Conservation (phyloP, 2,113 vertebrate species). For the Python bivittatus region DNA sequence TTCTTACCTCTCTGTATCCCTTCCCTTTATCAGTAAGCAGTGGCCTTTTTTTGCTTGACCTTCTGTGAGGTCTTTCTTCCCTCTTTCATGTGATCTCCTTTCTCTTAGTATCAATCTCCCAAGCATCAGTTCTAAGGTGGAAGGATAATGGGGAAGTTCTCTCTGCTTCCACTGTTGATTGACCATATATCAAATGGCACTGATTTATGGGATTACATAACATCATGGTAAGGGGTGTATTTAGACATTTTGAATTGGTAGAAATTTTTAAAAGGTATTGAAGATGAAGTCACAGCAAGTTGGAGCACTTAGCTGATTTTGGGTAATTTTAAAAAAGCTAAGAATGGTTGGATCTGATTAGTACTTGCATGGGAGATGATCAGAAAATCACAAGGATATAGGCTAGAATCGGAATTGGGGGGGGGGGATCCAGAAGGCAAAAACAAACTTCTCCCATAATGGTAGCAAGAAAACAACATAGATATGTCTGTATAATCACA, state of each 20-base stretch:
- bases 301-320: no score
- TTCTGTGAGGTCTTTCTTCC: neutral
- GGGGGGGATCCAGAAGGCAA: no score
- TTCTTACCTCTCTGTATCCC: neutral
- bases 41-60: neutral
- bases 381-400: no score
- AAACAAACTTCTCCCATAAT: no score
- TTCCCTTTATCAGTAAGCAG: neutral
- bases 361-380: no score
- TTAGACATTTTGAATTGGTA: neutral
- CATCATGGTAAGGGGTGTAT: neutral
- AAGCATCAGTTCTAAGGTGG: neutral
- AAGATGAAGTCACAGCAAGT: no score
- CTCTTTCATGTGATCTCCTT: neutral
- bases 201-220: neutral
- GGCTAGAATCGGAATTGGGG: no score
- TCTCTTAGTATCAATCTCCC: neutral
- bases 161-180: neutral
- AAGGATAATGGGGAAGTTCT: constrained; percentile 40
- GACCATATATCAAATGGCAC: neutral
- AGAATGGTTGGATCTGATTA: no score
- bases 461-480: no score
- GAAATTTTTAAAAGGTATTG: neutral
- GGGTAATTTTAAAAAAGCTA: no score
- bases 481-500: neutral